A percentile compares a stretch with the other conserved stretches of the same genome.
Evolutionary conservation across 1,140 invertebrate species (phyloP).

Genomic region (Drosophila ogumai): DNA sequence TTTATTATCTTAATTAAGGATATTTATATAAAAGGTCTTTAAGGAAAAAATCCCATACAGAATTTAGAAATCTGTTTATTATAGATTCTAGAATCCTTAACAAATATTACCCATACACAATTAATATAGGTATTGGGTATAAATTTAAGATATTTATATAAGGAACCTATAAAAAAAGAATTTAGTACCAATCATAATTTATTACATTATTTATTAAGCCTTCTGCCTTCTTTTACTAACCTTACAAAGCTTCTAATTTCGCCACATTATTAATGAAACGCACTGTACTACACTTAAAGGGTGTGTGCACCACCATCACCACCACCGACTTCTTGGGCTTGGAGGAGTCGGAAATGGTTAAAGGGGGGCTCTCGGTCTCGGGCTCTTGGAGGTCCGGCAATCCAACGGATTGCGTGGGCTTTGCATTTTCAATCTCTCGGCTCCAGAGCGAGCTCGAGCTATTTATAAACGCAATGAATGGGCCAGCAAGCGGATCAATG

Average conservation of each 20-base stretch:
- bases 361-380: background rate
- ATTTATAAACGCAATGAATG: conserved; percentile 73
- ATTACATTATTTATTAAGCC: background rate
- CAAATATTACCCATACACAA: background rate
- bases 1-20: background rate
- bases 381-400: conserved; percentile 32
- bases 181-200: background rate
- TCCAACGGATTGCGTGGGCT: conserved; percentile 57
- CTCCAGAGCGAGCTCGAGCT: conserved; percentile 41
- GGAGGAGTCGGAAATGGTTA: conserved; percentile 5
- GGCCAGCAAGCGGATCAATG: conserved; percentile 51
- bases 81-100: background rate
- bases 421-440: conserved; percentile 63
- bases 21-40: background rate
- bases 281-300: conserved; percentile 27
- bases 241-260: background rate
- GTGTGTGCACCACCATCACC: conserved; percentile 31
- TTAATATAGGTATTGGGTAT: background rate
- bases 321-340: conserved; percentile 12
- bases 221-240: background rate
- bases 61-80: background rate
- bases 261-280: conserved; percentile 6
- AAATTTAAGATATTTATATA: background rate
- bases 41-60: background rate
- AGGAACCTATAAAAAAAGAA: too few species aligned